A percentile compares a stretch with the other conserved stretches of the same genome.
Conservation (phyloP, 2,797 vertebrate species). For the Sebastes melanostomus region DNA sequence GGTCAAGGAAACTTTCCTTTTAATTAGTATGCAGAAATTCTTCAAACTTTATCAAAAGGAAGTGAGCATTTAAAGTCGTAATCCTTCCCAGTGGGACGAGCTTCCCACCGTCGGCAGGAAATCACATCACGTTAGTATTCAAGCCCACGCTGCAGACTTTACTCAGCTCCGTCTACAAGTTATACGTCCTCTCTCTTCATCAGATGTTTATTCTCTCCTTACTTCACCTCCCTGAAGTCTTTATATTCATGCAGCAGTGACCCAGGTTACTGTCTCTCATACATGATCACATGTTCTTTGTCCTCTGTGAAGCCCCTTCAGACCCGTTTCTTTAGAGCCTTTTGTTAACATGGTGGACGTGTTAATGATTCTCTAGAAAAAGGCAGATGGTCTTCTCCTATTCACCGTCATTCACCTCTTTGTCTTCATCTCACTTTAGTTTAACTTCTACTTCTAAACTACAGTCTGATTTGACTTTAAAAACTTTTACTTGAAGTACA, state of each 20-base stretch:
- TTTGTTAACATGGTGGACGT: background rate
- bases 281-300: background rate
- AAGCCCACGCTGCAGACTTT: constrained; percentile 9
- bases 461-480: background rate
- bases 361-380: constrained; percentile 30
- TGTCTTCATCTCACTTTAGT: background rate
- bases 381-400: background rate
- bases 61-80: constrained; percentile 18
- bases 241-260: background rate
- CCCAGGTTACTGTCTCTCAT: background rate
- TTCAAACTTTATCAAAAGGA: constrained; percentile 27
- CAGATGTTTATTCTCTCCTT: background rate
- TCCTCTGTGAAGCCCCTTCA: background rate
- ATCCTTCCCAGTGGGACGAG: constrained; percentile 23
- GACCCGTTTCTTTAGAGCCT: background rate
- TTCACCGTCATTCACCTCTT: background rate
- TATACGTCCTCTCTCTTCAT: background rate
- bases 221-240: background rate
- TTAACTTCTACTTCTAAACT: background rate
- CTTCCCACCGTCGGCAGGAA: constrained; percentile 34
- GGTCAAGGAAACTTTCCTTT: constrained; percentile 3
- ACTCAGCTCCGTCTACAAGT: background rate
- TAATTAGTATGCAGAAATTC: constrained; percentile 33
- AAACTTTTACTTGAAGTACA: background rate
- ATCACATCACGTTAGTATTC: constrained; percentile 37